These are phyloP conservation scores for Melinaea marsaeus DNA, from an alignment of 2,888 invertebrate genomes.

Conservation along the genomic window DNA sequence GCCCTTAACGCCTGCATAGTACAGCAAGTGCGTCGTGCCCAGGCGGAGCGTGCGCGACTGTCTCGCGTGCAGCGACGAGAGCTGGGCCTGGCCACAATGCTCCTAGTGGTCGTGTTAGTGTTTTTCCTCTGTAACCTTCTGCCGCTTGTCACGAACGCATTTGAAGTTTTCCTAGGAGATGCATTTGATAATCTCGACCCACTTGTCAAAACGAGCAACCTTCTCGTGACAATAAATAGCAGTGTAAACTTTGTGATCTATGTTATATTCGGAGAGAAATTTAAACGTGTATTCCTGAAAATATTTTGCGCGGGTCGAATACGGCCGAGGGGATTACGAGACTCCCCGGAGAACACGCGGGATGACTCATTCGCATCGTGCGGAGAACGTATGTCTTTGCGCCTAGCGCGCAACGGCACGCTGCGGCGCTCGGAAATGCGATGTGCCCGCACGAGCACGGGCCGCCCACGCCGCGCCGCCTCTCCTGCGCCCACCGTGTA, in stretches of 20 bases:
- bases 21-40: constrained; percentile 91
- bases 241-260: constrained; percentile 99
- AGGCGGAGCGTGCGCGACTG: constrained; percentile 91
- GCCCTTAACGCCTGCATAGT: constrained; percentile 95
- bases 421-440: constrained; percentile 53
- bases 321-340: constrained; percentile 75
- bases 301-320: constrained; percentile 84
- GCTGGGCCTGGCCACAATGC: constrained; percentile 96
- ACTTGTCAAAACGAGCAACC: constrained; percentile 90
- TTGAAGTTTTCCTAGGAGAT: constrained; percentile 84
- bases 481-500: constrained; percentile 54
- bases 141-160: constrained; percentile 90
- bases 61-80: constrained; percentile 94
- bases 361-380: constrained; percentile 91
- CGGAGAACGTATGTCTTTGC: constrained; percentile 84
- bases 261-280: constrained; percentile 98
- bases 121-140: constrained; percentile 95
- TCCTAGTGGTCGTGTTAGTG: constrained; percentile 94
- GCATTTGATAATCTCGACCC: constrained; percentile 74
- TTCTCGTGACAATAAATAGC: constrained; percentile 97
- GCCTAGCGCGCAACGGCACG: constrained; percentile 72
- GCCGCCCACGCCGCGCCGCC: constrained; percentile 29
- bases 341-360: constrained; percentile 82
- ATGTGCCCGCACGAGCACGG: constrained; percentile 32
- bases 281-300: constrained; percentile 90